These are phyloP conservation scores for Macquaria ambigua DNA, from an alignment of 2,113 vertebrate species.

Conservation along the genomic window DNA sequence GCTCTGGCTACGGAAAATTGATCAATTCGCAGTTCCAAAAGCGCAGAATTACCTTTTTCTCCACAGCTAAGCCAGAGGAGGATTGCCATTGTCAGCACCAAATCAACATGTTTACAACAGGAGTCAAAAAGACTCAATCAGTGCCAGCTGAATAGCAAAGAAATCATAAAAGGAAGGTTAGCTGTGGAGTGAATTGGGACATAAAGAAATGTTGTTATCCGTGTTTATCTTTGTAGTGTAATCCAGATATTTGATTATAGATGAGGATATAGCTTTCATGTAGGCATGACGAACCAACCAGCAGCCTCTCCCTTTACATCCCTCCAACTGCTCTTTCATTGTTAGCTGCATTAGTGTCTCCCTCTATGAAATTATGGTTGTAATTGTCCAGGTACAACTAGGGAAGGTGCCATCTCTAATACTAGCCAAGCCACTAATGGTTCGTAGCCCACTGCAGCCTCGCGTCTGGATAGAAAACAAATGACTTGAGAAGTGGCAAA, in stretches of 20 bases:
- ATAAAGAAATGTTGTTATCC: slow-evolving; percentile 7
- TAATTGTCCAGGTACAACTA: slow-evolving; percentile 67
- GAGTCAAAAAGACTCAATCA: slow-evolving; percentile 18
- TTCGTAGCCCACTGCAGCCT: slow-evolving; percentile 49
- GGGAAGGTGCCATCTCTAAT: slow-evolving; percentile 56
- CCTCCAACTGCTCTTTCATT: neutral
- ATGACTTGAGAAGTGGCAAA: slow-evolving; percentile 39
- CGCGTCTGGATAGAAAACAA: slow-evolving; percentile 31
- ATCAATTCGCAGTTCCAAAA: slow-evolving; percentile 26
- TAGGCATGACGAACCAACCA: slow-evolving; percentile 20
- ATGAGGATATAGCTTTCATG: slow-evolving; percentile 13
- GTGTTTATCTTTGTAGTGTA: slow-evolving; percentile 16
- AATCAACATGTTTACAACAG: slow-evolving; percentile 35
- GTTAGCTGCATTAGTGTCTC: slow-evolving; percentile 55
- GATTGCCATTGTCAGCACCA: slow-evolving; percentile 2
- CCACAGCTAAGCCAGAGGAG: neutral
- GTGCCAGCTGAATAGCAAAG: slow-evolving; percentile 12
- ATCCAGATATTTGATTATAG: slow-evolving; percentile 23
- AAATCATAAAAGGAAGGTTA: slow-evolving; percentile 6
- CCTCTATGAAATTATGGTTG: slow-evolving; percentile 54
- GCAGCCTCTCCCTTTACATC: slow-evolving; percentile 28
- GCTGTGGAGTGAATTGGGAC: neutral
- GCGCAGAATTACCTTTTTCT: slow-evolving; percentile 25
- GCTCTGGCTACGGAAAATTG: slow-evolving; percentile 5
- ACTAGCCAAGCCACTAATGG: slow-evolving; percentile 50